Evolutionary conservation across 2,888 invertebrate species (phyloP), one percentile per base, ranked within the genome.

Genomic region (Leptura quadrifasciata): DNA sequence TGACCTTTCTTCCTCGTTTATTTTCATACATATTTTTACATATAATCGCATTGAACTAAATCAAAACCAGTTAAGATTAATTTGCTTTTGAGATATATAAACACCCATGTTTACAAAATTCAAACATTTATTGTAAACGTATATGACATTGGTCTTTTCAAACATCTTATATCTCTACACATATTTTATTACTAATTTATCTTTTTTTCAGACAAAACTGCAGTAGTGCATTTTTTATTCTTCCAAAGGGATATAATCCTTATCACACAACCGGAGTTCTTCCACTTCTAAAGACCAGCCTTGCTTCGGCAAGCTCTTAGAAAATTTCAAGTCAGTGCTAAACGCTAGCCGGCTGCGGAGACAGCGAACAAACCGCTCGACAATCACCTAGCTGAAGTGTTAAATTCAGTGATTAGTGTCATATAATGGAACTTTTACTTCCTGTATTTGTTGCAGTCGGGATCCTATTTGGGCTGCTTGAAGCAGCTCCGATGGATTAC

Each of bases 401-500:
- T 57, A 61, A 58, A 20, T 61, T 12, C 52, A 60, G 60, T 61
- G 71, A 61, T 47, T 65, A 12, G 52, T 18, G 10, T 2, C 52
- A 21, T 47, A 21, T 35, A 60, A 71, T 71, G 71, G 52, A 17
- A 60, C 52, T 47, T 39, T 61, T 71, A 52, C 60, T 71, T 71
- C 61, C 71, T n/a, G 71, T 60, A 61, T 18, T 60, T 17, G 57
- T 71, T 61, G 52, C 12, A 10, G 18, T 24, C 18, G 71, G 20
- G 21, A n/a, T 35, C 6, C 5, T 21, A n/a, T 21, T 69, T n/a
- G 58, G 60, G 6, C 12, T 61, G 24, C 17, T 21, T 2, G 54
- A 0, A n/a, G 71, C 39, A 9, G 71, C 61, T 10, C 15, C 47
- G 12, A 79, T 78, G 9, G 54, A 80, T 31, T 77, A 78, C 65